Conservation (phyloP, 2,888 invertebrate genomes). For the Tortrix viridana region DNA sequence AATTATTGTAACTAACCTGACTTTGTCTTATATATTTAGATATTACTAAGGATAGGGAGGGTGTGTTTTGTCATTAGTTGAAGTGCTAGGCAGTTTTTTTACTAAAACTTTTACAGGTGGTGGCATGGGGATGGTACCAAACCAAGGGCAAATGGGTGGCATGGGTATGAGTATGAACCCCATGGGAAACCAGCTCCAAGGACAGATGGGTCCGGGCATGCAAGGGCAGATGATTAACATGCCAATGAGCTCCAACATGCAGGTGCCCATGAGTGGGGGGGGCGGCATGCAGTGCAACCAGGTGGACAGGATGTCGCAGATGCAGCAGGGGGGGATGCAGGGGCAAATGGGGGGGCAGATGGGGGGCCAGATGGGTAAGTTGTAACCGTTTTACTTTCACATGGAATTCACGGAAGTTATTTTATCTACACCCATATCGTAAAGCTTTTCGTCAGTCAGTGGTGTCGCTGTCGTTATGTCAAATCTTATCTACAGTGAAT, state of each 20-base stretch:
- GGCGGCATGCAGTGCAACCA: constrained; percentile 73
- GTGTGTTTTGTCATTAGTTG: no score
- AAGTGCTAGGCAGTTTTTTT: no score
- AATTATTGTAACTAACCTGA: no score
- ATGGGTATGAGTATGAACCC: constrained; percentile 81
- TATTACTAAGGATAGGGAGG: no score
- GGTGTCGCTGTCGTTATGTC: no score
- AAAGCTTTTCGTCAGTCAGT: no score
- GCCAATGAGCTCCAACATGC: constrained; percentile 73
- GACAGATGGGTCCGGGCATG: constrained; percentile 70
- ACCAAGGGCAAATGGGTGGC: constrained; percentile 82
- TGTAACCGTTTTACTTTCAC: no score
- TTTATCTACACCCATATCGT: no score
- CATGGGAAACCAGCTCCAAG: constrained; percentile 78
- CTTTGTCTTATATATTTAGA: no score
- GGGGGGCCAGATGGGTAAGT: constrained; percentile 60
- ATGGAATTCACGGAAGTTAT: no score
- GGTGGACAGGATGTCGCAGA: constrained; percentile 62
- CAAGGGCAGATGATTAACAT: constrained; percentile 80
- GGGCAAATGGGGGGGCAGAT: constrained; percentile 68
- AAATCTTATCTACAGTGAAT: no score
- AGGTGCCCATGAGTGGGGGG: constrained; percentile 67
- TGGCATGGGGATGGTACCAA: constrained; percentile 80
- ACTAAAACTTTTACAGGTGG: constrained; percentile 52
- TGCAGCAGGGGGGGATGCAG: constrained; percentile 73